These are phyloP conservation scores for Drosophila dives DNA, from an alignment of 2,888 invertebrate species.

Conservation along the genomic window DNA sequence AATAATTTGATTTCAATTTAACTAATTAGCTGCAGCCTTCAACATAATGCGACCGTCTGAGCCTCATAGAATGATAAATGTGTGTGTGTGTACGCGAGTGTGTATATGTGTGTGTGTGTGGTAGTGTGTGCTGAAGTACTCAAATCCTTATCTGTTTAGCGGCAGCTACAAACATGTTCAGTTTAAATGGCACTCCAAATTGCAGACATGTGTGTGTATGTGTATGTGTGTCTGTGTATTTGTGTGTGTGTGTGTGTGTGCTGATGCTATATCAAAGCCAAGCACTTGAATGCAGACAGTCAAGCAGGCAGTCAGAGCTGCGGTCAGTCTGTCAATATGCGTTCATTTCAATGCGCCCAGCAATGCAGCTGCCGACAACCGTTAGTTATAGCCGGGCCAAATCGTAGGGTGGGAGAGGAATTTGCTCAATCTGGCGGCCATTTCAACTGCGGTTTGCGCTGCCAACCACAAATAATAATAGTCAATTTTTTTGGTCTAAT, in stretches of 20 bases:
- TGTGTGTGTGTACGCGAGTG: background rate
- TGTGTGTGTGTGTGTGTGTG: conserved; percentile 19
- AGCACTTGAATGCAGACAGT: conserved; percentile 74
- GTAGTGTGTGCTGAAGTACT: conserved; percentile 42
- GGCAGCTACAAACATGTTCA: conserved; percentile 60
- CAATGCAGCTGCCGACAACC: conserved; percentile 53
- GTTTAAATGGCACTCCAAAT: conserved; percentile 36
- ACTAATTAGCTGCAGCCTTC: conserved; percentile 81
- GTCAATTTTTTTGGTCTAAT: conserved; percentile 17
- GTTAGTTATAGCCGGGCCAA: background rate
- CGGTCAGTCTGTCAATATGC: conserved; percentile 74
- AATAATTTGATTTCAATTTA: conserved; percentile 84
- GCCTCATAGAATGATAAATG: conserved; percentile 16
- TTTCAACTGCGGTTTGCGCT: conserved; percentile 36
- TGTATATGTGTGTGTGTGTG: conserved; percentile 16
- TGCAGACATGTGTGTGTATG: conserved; percentile 1
- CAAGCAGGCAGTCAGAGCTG: conserved; percentile 54
- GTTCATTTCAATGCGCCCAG: conserved; percentile 65
- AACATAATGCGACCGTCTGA: conserved; percentile 64
- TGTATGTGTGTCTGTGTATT: background rate
- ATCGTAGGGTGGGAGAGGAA: background rate
- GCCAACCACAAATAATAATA: conserved; percentile 7
- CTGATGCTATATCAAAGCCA: conserved; percentile 66
- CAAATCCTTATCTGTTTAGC: conserved; percentile 73
- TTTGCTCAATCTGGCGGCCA: conserved; percentile 37